phyloP scores from a whole-genome alignment of 2,888 invertebrate genomes.

The Chrysomela aeneicollis region DNA sequence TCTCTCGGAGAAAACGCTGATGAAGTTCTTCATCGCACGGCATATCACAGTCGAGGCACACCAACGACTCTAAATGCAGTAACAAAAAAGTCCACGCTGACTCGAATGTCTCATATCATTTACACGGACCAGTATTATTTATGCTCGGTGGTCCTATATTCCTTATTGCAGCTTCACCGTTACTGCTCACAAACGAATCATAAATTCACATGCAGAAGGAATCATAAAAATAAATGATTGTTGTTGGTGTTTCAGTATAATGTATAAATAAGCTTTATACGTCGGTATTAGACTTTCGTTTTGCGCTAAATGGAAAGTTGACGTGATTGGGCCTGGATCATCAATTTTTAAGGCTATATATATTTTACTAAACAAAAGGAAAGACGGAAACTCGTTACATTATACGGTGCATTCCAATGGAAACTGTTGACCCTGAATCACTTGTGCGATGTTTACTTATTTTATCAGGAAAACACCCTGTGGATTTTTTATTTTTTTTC shows the following conservation, averaged over 20 bases:
- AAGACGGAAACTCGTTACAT: no score
- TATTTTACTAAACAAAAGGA: no score
- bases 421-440: no score
- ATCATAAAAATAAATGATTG: conserved; percentile 7
- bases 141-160: neutral
- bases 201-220: conserved; percentile 22
- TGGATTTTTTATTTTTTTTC: no score
- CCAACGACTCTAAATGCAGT: neutral
- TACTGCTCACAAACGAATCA: conserved; percentile 18
- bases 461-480: no score
- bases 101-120: conserved; percentile 2
- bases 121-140: neutral
- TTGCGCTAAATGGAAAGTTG: neutral
- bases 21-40: conserved; percentile 2
- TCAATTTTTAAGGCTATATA: no score
- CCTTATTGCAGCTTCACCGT: conserved; percentile 25
- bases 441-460: no score
- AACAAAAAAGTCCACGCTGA: neutral
- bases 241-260: neutral
- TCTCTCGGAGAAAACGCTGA: conserved; percentile 5
- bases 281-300: neutral
- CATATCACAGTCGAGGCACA: neutral
- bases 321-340: no score
- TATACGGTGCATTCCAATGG: no score
- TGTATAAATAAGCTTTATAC: conserved; percentile 10